Conservation (phyloP, 2,113 vertebrate genomes). For the Dolichallabes microphthalmus region DNA sequence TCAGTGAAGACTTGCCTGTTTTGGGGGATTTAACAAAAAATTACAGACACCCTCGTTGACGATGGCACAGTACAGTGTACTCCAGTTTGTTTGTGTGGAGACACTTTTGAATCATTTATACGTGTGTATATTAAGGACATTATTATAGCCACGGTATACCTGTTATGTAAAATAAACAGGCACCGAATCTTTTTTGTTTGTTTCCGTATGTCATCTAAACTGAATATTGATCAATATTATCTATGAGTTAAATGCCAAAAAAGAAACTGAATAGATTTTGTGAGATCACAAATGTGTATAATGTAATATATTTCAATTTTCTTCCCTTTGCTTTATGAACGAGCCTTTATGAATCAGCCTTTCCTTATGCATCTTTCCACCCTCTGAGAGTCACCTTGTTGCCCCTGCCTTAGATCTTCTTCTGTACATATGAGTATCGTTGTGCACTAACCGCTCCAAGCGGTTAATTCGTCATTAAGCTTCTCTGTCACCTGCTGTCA, state of each 20-base stretch:
- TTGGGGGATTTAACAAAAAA: conserved; percentile 46
- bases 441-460: conserved; percentile 54
- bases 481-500: conserved; percentile 16
- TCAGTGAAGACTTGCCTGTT: conserved; percentile 90
- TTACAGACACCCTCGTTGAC: conserved; percentile 56
- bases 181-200: conserved; percentile 57
- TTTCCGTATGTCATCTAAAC: conserved; percentile 68
- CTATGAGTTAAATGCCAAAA: conserved; percentile 75
- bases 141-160: conserved; percentile 59
- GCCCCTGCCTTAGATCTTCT: conserved; percentile 63
- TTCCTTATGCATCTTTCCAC: conserved; percentile 60
- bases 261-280: conserved; percentile 61
- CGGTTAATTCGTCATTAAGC: conserved; percentile 18
- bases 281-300: conserved; percentile 64
- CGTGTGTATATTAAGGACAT: conserved; percentile 65
- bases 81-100: conserved; percentile 79
- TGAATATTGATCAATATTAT: conserved; percentile 68
- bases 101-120: conserved; percentile 77
- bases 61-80: conserved; percentile 66
- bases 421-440: conserved; percentile 55
- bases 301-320: conserved; percentile 67
- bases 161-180: conserved; percentile 64
- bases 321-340: conserved; percentile 61
- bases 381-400: conserved; percentile 57
- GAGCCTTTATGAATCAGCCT: conserved; percentile 53